A percentile compares a stretch with the other conserved stretches of the same genome.
Evolutionary conservation across 2,797 vertebrate species (phyloP).

Genomic region (Pseudocheirus occidentalis): DNA sequence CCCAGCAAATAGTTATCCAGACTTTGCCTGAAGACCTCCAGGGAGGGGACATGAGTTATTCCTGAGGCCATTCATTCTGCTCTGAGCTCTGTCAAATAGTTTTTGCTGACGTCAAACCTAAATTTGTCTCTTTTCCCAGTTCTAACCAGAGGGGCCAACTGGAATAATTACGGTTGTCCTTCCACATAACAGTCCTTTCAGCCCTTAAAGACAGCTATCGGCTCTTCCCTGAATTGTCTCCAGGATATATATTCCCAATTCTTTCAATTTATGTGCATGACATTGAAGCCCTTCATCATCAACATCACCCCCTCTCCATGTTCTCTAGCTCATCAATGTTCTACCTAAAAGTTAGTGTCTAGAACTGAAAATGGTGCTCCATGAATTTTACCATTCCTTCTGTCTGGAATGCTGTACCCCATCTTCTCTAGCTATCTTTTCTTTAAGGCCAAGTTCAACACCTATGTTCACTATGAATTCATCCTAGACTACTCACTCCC

Average conservation of each 20-base stretch:
- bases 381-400: background rate
- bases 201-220: background rate
- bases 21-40: background rate
- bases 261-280: background rate
- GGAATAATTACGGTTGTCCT: background rate
- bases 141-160: background rate
- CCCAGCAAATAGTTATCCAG: background rate
- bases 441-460: conserved; percentile 18
- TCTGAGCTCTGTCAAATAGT: background rate
- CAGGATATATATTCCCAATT: background rate
- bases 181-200: background rate
- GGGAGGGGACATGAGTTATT: background rate
- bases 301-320: background rate
- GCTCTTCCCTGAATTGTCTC: background rate
- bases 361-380: background rate
- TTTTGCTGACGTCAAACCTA: background rate
- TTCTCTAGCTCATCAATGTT: background rate
- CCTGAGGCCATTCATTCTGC: background rate
- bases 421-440: conserved; percentile 28
- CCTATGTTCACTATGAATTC: background rate
- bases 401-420: background rate
- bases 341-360: background rate
- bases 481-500: background rate
- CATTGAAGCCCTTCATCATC: background rate
- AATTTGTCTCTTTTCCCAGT: background rate